phyloP scores from a whole-genome alignment of 2,888 invertebrate species.

The Opisthograptis luteolata region DNA sequence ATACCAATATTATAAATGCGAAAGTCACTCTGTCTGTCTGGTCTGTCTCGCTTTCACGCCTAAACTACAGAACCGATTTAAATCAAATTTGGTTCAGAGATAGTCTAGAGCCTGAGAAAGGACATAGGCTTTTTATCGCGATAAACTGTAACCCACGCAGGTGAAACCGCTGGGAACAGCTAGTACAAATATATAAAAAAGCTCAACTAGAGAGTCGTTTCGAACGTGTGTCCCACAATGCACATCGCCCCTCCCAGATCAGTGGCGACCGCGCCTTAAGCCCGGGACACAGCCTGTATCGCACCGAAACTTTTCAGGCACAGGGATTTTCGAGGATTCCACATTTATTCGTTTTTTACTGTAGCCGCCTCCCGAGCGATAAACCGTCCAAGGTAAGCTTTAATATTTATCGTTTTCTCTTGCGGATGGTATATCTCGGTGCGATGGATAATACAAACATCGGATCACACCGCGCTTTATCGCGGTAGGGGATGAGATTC shows the following conservation, averaged over 20 bases:
- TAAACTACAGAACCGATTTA: too few relatives aligned
- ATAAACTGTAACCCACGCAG: too few relatives aligned
- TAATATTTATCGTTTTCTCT: conserved; percentile 72
- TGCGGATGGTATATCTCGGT: conserved; percentile 43
- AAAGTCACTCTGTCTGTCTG: too few relatives aligned
- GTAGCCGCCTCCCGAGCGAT: conserved; percentile 61
- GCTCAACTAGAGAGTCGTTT: too few relatives aligned
- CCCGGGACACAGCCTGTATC: conserved; percentile 47
- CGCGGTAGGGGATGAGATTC: neutral
- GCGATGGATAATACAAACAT: conserved; percentile 11
- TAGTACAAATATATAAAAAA: too few relatives aligned
- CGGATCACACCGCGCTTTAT: conserved; percentile 13
- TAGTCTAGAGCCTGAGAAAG: too few relatives aligned
- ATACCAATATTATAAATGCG: too few relatives aligned
- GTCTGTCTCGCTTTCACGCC: too few relatives aligned
- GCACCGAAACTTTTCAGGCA: conserved; percentile 54
- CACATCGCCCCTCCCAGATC: conserved; percentile 6
- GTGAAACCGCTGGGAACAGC: too few relatives aligned
- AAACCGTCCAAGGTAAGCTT: conserved; percentile 68
- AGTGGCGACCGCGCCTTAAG: conserved; percentile 15
- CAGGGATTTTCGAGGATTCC: conserved; percentile 65
- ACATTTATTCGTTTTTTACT: conserved; percentile 74
- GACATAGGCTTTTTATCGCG: too few relatives aligned
- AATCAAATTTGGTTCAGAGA: too few relatives aligned
- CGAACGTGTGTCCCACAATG: neutral